phyloP scores from a whole-genome alignment of 1,140 invertebrate genomes.

The Augochlora pura region DNA sequence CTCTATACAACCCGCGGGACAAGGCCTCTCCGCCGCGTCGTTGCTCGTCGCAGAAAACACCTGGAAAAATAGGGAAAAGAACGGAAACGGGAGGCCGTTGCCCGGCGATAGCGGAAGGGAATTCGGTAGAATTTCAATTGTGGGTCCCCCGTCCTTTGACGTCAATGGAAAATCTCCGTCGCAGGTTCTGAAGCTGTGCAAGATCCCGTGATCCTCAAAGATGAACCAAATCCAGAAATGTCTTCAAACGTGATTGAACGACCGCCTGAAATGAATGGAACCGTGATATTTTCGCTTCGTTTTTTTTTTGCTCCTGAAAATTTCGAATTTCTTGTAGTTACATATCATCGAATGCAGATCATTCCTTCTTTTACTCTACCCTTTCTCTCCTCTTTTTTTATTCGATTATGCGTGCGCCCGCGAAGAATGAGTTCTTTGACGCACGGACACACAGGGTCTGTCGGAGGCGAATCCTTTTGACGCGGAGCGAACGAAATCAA shows the following conservation, averaged over 20 bases:
- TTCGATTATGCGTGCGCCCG: too few species aligned
- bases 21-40: neutral
- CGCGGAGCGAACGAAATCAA: constrained; percentile 2
- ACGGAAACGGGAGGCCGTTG: neutral
- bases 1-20: neutral
- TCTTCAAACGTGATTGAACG: neutral
- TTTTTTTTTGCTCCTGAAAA: neutral
- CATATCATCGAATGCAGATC: neutral
- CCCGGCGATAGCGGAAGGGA: neutral
- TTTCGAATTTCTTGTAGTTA: neutral
- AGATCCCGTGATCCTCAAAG: neutral
- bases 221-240: neutral
- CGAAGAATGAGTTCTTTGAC: constrained; percentile 12
- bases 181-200: neutral
- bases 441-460: neutral
- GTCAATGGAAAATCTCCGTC: neutral
- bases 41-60: neutral
- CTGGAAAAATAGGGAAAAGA: neutral
- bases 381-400: too few species aligned
- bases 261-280: neutral
- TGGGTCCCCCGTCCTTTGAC: neutral
- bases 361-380: neutral
- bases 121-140: constrained; percentile 3
- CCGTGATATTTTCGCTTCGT: neutral
- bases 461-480: neutral